Conservation (phyloP, 2,113 vertebrate species). For the Rhineura floridana region DNA sequence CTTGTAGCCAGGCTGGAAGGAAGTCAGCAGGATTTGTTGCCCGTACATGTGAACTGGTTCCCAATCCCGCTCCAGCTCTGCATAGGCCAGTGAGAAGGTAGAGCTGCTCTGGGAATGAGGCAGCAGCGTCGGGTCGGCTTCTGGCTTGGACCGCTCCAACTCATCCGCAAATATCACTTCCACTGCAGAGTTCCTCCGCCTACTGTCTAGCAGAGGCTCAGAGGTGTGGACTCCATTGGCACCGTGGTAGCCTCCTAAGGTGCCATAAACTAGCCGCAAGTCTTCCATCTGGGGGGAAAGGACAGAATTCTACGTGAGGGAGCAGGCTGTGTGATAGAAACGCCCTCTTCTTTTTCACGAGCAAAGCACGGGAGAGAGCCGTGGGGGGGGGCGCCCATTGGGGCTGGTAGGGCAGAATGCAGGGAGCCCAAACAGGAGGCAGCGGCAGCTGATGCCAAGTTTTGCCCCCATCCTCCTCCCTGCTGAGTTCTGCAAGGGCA, state of each 20-base stretch:
- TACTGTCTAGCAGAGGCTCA: constrained; percentile 70
- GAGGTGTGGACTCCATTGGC: constrained; percentile 68
- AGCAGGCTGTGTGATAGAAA: neutral
- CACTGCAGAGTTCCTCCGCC: constrained; percentile 74
- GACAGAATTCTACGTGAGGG: neutral
- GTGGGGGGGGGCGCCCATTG: too few species aligned
- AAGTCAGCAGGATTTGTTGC: constrained; percentile 69
- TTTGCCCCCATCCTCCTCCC: too few species aligned
- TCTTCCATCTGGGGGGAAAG: constrained; percentile 75
- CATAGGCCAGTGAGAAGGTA: constrained; percentile 72
- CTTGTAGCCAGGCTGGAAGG: constrained; percentile 75
- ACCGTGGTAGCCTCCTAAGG: constrained; percentile 52
- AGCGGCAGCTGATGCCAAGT: too few species aligned
- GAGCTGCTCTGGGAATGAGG: constrained; percentile 80
- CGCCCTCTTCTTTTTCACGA: neutral
- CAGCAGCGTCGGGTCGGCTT: constrained; percentile 59
- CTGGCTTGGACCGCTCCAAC: constrained; percentile 72
- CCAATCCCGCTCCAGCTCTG: constrained; percentile 52
- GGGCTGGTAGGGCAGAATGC: too few species aligned
- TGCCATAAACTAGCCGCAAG: constrained; percentile 66
- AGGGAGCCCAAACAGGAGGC: too few species aligned
- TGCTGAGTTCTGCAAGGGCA: too few species aligned
- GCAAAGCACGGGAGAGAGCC: neutral
- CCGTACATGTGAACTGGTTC: constrained; percentile 66
- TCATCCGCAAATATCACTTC: constrained; percentile 72